A percentile compares a stretch with the other conserved stretches of the same genome.
phyloP scores from a whole-genome alignment of 1,140 invertebrate genomes.

The Ips nitidus region DNA sequence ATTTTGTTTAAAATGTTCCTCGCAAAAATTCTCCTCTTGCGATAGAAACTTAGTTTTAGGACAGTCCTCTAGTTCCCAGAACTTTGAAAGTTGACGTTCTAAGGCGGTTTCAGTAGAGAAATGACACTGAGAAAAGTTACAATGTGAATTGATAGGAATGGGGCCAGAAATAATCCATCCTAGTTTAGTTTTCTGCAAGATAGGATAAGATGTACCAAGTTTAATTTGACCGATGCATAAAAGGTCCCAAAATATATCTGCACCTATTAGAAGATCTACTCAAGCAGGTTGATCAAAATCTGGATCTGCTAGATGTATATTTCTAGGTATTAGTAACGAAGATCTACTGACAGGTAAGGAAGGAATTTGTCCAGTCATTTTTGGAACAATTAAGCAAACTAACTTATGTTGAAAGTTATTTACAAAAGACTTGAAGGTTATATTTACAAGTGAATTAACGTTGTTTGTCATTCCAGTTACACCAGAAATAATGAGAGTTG shows the following conservation, averaged over 20 bases:
- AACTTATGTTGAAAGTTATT: too few relatives aligned
- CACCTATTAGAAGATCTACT: slow-evolving; percentile 2
- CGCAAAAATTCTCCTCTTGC: slow-evolving; percentile 5
- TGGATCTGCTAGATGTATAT: background rate
- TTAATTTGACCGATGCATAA: background rate
- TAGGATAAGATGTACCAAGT: background rate
- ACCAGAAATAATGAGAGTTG: too few relatives aligned
- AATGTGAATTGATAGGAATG: background rate
- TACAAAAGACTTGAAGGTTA: too few relatives aligned
- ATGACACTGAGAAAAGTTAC: background rate
- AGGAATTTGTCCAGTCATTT: too few relatives aligned
- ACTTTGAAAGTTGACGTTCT: slow-evolving; percentile 7
- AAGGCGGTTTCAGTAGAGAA: background rate
- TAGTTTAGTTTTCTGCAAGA: slow-evolving; percentile 3
- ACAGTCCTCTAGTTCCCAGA: slow-evolving; percentile 19
- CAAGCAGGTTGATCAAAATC: background rate
- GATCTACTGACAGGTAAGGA: too few relatives aligned
- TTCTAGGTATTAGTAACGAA: too few relatives aligned
- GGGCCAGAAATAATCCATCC: slow-evolving; percentile 10
- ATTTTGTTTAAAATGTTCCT: slow-evolving; percentile 1
- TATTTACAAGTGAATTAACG: too few relatives aligned
- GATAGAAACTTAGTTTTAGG: background rate
- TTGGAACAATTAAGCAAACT: too few relatives aligned
- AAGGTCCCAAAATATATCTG: slow-evolving; percentile 4
- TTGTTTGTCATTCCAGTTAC: too few relatives aligned